These are phyloP conservation scores for Sebastes minor DNA, from an alignment of 2,797 vertebrate species.

Conservation along the genomic window DNA sequence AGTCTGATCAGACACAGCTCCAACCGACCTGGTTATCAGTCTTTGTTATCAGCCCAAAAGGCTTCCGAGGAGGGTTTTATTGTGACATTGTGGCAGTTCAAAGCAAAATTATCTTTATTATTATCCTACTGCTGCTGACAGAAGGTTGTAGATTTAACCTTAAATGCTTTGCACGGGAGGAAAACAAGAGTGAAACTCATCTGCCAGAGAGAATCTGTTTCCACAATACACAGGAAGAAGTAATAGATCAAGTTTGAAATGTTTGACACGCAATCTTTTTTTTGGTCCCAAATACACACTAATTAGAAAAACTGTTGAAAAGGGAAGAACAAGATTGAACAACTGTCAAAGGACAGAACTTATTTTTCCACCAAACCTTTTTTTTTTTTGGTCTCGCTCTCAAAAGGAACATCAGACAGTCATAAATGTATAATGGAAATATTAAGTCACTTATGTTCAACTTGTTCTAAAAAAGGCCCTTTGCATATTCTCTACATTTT, in stretches of 20 bases:
- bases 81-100: conserved; percentile 51
- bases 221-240: conserved; percentile 5
- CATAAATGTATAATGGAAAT: conserved; percentile 43
- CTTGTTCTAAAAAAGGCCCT: conserved; percentile 11
- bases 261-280: neutral
- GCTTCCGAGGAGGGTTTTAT: conserved; percentile 27
- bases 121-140: conserved; percentile 23
- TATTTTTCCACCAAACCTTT: conserved; percentile 23
- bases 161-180: conserved; percentile 24
- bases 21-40: conserved; percentile 39
- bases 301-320: conserved; percentile 29
- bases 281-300: conserved; percentile 20
- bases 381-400: neutral
- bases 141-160: conserved; percentile 8
- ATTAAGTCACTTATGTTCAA: conserved; percentile 35
- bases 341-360: conserved; percentile 29
- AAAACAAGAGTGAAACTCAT: conserved; percentile 38
- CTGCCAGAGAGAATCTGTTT: conserved; percentile 22
- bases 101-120: conserved; percentile 50
- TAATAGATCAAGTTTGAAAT: conserved; percentile 15
- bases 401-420: conserved; percentile 32
- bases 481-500: conserved; percentile 37
- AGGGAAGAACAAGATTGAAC: conserved; percentile 32
- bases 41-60: conserved; percentile 45
- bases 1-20: conserved; percentile 57